phyloP scores from a whole-genome alignment of 53 echinoderm and acorn worm genomes.

The Astropecten irregularis region DNA sequence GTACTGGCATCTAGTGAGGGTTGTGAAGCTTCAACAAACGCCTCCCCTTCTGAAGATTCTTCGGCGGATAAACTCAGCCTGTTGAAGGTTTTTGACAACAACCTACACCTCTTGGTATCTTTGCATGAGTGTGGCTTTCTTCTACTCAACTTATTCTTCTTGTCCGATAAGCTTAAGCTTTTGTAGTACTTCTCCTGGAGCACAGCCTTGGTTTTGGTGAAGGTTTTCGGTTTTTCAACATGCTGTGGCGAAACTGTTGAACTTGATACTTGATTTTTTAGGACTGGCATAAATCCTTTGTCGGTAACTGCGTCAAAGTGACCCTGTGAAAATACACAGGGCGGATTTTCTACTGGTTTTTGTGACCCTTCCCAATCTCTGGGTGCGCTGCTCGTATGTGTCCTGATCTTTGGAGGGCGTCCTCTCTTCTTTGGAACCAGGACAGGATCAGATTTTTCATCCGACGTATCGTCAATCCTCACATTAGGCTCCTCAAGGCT shows the following conservation, averaged over 20 bases:
- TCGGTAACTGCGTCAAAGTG: background rate
- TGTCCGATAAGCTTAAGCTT: conserved; percentile 8
- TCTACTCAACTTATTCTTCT: background rate
- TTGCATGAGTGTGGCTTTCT: background rate
- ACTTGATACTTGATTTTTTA: conserved; percentile 3
- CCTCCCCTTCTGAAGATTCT: background rate
- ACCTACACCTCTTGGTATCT: conserved; percentile 13
- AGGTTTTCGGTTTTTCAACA: background rate
- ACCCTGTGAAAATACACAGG: background rate
- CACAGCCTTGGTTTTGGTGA: conserved; percentile 32
- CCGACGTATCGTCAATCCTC: background rate
- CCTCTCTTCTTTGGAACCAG: background rate
- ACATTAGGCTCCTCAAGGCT: too few relatives aligned
- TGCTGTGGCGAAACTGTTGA: background rate
- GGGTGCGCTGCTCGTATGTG: background rate
- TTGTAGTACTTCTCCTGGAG: conserved; percentile 40
- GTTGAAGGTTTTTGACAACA: conserved; percentile 40
- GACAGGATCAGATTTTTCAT: background rate
- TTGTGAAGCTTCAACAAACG: background rate
- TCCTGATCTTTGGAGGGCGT: background rate
- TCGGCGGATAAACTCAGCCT: conserved; percentile 12
- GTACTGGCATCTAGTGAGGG: background rate
- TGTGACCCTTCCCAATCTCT: too few relatives aligned
- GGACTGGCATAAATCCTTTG: conserved; percentile 8
- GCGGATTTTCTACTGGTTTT: background rate